A percentile compares a stretch with the other conserved stretches of the same genome.
Conservation (phyloP, 30 jellyfish, hydroid and myxozoan genomes). For the Cassiopea xamachana region DNA sequence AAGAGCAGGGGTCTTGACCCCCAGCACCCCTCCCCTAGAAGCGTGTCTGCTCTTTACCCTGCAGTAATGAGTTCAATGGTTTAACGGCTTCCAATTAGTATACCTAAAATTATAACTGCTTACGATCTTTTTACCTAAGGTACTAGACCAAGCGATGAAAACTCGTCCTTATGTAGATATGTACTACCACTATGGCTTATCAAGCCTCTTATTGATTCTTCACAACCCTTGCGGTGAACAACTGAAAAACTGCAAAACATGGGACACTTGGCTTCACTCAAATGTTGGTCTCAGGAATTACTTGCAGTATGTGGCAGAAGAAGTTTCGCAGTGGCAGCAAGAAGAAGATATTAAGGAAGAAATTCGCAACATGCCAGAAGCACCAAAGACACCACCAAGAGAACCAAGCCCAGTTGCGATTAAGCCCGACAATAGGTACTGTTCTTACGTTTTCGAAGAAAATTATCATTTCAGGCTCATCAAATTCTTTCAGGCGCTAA, state of each 20-base stretch:
- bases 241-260: constrained; percentile 33
- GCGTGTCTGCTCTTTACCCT: no score
- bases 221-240: constrained; percentile 76
- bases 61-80: no score
- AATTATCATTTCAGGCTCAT: no score
- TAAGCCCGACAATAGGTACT: constrained; percentile 73
- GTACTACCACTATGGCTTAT: constrained; percentile 69
- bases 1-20: no score
- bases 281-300: constrained; percentile 92
- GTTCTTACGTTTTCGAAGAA: background rate
- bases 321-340: constrained; percentile 77
- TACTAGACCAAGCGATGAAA: constrained; percentile 71
- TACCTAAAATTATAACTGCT: background rate
- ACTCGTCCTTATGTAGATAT: constrained; percentile 77
- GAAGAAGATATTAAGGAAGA: constrained; percentile 71
- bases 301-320: constrained; percentile 73
- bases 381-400: constrained; percentile 53
- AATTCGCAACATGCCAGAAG: constrained; percentile 24
- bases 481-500: no score
- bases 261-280: constrained; percentile 93
- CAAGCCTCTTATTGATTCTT: constrained; percentile 56
- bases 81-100: background rate
- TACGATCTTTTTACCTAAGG: constrained; percentile 22
- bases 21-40: no score
- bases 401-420: constrained; percentile 79